Conservation (phyloP, 2,113 vertebrate species). For the Zingel zingel region DNA sequence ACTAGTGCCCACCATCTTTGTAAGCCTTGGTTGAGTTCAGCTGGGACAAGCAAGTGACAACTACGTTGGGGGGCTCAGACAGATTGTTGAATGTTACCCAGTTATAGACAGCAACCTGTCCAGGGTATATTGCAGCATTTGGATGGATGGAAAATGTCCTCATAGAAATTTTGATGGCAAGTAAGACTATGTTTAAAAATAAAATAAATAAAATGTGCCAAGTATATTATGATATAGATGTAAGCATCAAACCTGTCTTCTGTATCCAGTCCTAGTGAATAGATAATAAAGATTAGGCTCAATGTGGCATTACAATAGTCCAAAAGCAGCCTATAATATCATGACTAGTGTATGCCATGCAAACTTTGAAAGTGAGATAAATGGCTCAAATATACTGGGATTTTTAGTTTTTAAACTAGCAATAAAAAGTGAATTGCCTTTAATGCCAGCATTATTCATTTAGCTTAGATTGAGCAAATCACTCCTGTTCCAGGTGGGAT, state of each 20-base stretch:
- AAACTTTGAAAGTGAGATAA: constrained; percentile 28
- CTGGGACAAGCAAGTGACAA: not conserved
- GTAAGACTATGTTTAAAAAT: not conserved
- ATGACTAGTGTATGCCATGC: not conserved
- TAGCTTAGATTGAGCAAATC: constrained; percentile 38
- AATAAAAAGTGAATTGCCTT: constrained; percentile 43
- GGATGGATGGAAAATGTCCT: not conserved
- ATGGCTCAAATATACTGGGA: constrained; percentile 6
- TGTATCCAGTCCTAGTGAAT: not conserved
- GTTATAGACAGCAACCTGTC: not conserved
- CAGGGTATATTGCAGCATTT: not conserved
- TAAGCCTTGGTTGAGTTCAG: constrained; percentile 1
- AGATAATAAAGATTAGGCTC: not conserved
- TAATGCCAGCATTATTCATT: constrained; percentile 47
- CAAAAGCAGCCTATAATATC: constrained; percentile 1
- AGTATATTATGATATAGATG: not conserved
- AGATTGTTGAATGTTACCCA: not conserved
- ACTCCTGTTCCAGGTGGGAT: constrained; percentile 36
- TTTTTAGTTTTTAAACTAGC: constrained; percentile 28
- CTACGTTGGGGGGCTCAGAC: not conserved
- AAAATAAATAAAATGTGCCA: not conserved
- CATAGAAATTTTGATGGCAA: not conserved
- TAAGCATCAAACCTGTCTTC: not conserved
- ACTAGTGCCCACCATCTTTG: not conserved
- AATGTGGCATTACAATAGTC: not conserved